Percentiles rank a stretch among this genome's conserved stretches.
Evolutionary conservation across 2,113 vertebrate genomes (phyloP).

Genomic region (Lophochroa leadbeateri): DNA sequence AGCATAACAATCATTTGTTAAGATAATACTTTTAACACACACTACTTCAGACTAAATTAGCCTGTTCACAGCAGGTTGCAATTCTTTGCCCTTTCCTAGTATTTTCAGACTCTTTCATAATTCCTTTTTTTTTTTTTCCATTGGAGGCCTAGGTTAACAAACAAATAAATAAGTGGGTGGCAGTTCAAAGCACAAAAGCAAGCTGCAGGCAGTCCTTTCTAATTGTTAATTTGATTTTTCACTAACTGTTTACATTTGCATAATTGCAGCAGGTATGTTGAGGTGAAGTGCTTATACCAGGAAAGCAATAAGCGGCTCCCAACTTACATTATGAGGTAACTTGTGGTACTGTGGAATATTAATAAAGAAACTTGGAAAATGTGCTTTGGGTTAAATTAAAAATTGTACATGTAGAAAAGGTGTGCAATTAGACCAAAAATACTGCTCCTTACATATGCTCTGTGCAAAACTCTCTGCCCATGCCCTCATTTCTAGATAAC

Average conservation of each 20-base stretch:
- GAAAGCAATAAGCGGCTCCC: neutral
- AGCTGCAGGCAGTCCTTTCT: conserved; percentile 2
- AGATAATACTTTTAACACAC: neutral
- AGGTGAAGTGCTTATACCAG: neutral
- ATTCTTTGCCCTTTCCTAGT: conserved; percentile 24
- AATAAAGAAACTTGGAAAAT: neutral
- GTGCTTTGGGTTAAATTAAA: neutral
- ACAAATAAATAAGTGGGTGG: conserved; percentile 46
- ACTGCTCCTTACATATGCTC: neutral
- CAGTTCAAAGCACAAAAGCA: conserved; percentile 15
- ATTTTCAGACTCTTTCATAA: neutral
- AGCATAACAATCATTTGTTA: neutral
- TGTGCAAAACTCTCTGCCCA: neutral
- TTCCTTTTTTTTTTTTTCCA: neutral
- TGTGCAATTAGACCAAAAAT: neutral
- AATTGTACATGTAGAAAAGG: neutral
- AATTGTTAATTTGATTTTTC: conserved; percentile 50
- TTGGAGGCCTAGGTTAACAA: conserved; percentile 28
- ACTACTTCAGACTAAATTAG: neutral
- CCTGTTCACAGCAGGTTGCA: neutral
- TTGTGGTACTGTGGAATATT: neutral
- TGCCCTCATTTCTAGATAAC: neutral
- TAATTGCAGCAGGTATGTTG: conserved; percentile 21
- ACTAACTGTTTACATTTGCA: conserved; percentile 40
- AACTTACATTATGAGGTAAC: neutral